These are phyloP conservation scores for Notoglanidium macrostoma DNA, from an alignment of 2,797 vertebrate genomes.

Conservation along the genomic window DNA sequence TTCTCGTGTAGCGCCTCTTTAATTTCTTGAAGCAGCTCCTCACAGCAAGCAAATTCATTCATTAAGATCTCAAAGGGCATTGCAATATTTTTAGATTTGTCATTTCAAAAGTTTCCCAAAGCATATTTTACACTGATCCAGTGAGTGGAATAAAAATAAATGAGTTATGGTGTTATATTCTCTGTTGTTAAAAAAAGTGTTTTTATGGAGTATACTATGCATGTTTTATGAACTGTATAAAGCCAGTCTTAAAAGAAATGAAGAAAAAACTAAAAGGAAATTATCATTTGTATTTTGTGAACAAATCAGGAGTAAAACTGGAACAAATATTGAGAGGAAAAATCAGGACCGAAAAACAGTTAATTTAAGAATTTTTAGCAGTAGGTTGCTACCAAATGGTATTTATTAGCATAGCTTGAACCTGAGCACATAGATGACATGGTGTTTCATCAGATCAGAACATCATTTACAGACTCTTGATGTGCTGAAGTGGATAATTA, in stretches of 20 bases:
- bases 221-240: neutral
- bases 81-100: too few relatives aligned
- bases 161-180: neutral
- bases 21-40: neutral
- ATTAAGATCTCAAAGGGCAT: neutral
- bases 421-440: neutral
- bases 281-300: too few relatives aligned
- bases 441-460: neutral
- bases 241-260: neutral
- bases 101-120: neutral
- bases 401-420: neutral
- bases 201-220: neutral
- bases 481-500: neutral
- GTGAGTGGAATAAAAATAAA: neutral
- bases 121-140: neutral
- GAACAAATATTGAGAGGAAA: neutral
- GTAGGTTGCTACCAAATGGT: neutral
- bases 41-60: neutral
- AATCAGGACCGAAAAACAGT: neutral
- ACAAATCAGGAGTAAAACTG: neutral
- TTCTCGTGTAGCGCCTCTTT: neutral
- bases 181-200: neutral
- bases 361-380: neutral
- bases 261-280: neutral
- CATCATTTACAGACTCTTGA: neutral